phyloP scores from a whole-genome alignment of 2,113 vertebrate species.

The Oxyruncus cristatus region DNA sequence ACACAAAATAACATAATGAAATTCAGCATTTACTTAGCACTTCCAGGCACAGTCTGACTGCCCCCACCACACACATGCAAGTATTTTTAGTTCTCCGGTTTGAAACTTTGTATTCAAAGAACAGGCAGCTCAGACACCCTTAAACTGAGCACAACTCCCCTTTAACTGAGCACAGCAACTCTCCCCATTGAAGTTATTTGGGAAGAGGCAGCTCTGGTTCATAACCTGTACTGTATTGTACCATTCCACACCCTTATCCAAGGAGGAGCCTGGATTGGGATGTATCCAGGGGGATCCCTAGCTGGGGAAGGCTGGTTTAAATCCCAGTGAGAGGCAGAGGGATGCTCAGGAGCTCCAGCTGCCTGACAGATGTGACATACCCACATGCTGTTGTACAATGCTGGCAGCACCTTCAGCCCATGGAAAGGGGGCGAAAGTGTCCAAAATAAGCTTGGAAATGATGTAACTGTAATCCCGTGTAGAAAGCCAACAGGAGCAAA shows the following conservation, averaged over 20 bases:
- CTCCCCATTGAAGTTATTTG: fast-evolving
- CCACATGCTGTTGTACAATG: neutral
- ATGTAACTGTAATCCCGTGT: too few species aligned
- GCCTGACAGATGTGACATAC: neutral
- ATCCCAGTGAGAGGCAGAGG: too few species aligned
- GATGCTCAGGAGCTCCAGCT: neutral
- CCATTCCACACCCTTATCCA: fast-evolving
- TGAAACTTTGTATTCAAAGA: neutral
- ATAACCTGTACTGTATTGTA: fast-evolving
- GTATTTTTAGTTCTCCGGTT: neutral
- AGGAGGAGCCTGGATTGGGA: neutral
- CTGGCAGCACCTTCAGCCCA: neutral
- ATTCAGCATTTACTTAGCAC: neutral
- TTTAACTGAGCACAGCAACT: fast-evolving
- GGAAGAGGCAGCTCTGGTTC: neutral
- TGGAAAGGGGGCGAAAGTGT: neutral
- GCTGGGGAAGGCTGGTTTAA: neutral
- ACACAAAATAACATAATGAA: neutral
- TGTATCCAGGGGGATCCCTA: neutral
- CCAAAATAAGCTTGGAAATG: neutral
- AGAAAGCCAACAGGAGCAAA: neutral
- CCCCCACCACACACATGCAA: fast-evolving
- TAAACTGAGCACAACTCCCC: too few species aligned
- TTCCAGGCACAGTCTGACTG: neutral
- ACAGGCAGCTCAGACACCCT: too few species aligned